Percentiles rank a stretch among this genome's conserved stretches.
Evolutionary conservation across 2,888 invertebrate genomes (phyloP).

Genomic region (Strigamia transsilvanica): DNA sequence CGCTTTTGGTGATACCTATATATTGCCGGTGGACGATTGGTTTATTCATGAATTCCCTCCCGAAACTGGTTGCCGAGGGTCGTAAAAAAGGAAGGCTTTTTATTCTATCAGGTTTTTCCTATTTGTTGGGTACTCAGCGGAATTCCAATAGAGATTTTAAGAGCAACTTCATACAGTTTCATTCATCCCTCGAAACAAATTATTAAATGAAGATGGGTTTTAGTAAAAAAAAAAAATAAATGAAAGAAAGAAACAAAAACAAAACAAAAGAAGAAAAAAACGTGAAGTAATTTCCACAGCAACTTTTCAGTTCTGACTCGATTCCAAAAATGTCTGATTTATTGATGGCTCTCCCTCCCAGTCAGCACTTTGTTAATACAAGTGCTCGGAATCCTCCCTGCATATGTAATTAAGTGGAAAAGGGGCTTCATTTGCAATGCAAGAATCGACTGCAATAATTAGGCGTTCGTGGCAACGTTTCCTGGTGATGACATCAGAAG

Average conservation of each 20-base stretch:
- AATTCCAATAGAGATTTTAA: conserved; percentile 43
- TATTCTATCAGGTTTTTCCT: conserved; percentile 45
- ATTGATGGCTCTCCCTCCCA: conserved; percentile 5
- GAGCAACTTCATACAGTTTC: conserved; percentile 12
- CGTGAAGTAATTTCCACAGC: not conserved
- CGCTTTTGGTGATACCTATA: conserved; percentile 30
- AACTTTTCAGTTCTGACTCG: conserved; percentile 18
- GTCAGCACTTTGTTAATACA: conserved; percentile 43
- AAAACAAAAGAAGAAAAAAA: not conserved
- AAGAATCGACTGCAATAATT: conserved; percentile 45
- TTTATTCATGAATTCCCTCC: conserved; percentile 45
- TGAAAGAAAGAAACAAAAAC: not conserved
- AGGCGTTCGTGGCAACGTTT: conserved; percentile 13
- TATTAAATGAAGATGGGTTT: not conserved
- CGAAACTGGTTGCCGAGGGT: conserved; percentile 46
- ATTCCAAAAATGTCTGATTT: conserved; percentile 29
- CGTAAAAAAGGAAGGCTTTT: conserved; percentile 41
- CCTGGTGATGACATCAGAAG: conserved; percentile 20
- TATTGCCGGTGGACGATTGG: conserved; percentile 49
- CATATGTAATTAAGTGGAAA: conserved; percentile 33
- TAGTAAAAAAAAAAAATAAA: not conserved
- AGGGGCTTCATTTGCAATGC: conserved; percentile 39
- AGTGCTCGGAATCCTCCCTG: conserved; percentile 29
- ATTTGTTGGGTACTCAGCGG: conserved; percentile 41
- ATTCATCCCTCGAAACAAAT: conserved; percentile 10